Evolutionary conservation across 2,113 vertebrate species (phyloP), one percentile per base, ranked within the genome.

Genomic region (Camelus bactrianus): DNA sequence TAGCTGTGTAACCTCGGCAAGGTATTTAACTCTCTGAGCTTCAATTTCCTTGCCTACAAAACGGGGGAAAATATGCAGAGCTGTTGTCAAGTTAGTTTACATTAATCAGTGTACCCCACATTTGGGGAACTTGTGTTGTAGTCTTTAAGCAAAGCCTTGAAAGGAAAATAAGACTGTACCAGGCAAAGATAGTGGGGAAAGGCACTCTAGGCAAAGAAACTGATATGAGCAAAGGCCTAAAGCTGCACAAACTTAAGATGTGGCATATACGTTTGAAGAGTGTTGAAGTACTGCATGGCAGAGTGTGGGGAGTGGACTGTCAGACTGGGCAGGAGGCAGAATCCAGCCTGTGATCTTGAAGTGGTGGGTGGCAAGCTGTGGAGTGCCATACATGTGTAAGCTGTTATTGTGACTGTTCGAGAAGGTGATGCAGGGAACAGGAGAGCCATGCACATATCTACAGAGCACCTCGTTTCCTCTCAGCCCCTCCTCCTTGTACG

Each of bases 21-120:
- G 20, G 8, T 84, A 22, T 73, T 92, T 91, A 62, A 64, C 48
- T 67, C 65, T 85, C 50, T 90, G 69, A 86, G 24, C 81, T 88
- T 95, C 54, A 52, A 20, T 87, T 77, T 89, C 48, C 42, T 89
- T 94, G 46, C 67, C 42, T 85, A 73, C 12, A 73, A 62, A 72
- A 67, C 52, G 35, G 26, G 42, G 28, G 16, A 50, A 84, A 30
- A 42, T 32, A 83, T 35, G 35, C 48, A 54, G 10, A 22, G 10
- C 50, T 87, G 10, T 58, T 94, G 56, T 52, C 19, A 83, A 11
- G 1, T 38, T 86, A 16, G 24, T 60, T 96, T 79, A 87, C 17
- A 38, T 79, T 89, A 64, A 64, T 58, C 70, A 42, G 38, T 42
- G 38, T 46, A 20, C 42, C 8, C 26, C 42, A 20, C 76, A 60